Evolutionary conservation across 2,797 vertebrate genomes (phyloP), one percentile per base, ranked within the genome.

Genomic region (Enteromius afrohamiltoni): DNA sequence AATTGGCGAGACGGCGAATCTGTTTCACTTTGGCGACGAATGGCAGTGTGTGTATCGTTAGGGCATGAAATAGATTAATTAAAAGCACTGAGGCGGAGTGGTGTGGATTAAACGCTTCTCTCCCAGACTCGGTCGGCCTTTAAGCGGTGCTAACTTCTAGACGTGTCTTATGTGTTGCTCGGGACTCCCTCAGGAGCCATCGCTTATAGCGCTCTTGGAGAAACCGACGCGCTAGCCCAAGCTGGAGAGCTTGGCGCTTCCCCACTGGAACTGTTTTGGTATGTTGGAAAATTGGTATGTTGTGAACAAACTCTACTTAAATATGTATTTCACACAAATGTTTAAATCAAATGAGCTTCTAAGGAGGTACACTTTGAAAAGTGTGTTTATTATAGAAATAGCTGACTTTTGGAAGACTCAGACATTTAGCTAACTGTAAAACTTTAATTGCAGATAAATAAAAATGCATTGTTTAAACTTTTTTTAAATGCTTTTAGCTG

Each of bases 81-180:
- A 79, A 73, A 83, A 62, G 29, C 64, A 47, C 45, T 74, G 31
- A 42, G 68, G 21, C 53, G 23, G 84, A 16, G 14, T n/a, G 42
- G 21, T 79, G 77, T 68, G 76, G 85, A 83, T 86, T 82, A 86
- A 83, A 83, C n/a, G 13, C 68, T 73, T 26, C 47, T 67, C 80
- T 75, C 14, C 4, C 21, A 71, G 80, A 78, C 51, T 71, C 34
- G 6, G 40, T 77, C 64, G 65, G 84, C 79, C 23, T 85, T 78
- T 85, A 82, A 82, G 67, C 7, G 26, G 65, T 78, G 74, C 65
- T 82, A 82, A 79, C 75, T 64, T 77, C 75, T 47, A 79, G 60
- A 85, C 67, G 68, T 29, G 40, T 79, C 49, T 34, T 13, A 7
- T 37, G 40, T 45, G 42, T 65, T 34, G 29, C 49, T 53, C 58